Evolutionary conservation across 2,113 vertebrate species (phyloP).

Genomic region (Sus scrofa): T2T-Sscrofa CM000830.6:122978001-122978500

Average conservation of each 20-base stretch:
- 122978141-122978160: conserved; percentile 11
- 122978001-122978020: conserved; percentile 65
- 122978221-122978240: not conserved
- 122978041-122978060: conserved; percentile 7
- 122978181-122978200: conserved; percentile 35
- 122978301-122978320: not conserved
- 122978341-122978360: not conserved
- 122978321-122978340: not conserved
- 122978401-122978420: no score
- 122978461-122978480: no score
- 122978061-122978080: not conserved
- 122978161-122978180: conserved; percentile 42
- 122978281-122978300: not conserved
- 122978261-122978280: not conserved
- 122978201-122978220: not conserved
- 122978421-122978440: no score
- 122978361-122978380: no score
- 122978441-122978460: no score
- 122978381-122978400: no score
- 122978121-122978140: conserved; percentile 3
- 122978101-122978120: not conserved
- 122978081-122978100: conserved; percentile 16
- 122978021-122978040: conserved; percentile 40
- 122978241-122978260: not conserved
- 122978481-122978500: no score